Conservation (phyloP, 2,113 vertebrate species). For the Polypterus bichir region DNA sequence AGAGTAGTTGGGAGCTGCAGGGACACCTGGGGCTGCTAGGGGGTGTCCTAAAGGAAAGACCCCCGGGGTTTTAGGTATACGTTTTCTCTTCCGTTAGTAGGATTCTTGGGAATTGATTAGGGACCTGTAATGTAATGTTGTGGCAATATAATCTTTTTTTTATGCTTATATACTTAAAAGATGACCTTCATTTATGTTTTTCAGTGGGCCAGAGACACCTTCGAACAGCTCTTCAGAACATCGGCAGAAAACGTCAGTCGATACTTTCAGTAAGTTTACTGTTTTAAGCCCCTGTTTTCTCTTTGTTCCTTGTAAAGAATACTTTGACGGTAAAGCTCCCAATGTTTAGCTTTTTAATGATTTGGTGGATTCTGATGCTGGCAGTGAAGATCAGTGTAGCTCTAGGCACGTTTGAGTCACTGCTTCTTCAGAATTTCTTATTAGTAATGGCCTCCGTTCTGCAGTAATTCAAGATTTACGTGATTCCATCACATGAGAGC, state of each 20-base stretch:
- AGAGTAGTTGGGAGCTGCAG: background rate
- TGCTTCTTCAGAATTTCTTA: too few relatives aligned
- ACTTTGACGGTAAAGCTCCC: background rate
- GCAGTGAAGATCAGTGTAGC: too few relatives aligned
- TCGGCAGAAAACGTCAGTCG: constrained; percentile 47
- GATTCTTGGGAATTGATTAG: too few relatives aligned
- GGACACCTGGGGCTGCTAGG: background rate
- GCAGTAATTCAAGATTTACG: too few relatives aligned
- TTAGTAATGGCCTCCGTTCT: too few relatives aligned
- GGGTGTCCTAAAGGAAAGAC: background rate
- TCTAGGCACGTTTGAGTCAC: too few relatives aligned
- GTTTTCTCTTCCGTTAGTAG: background rate
- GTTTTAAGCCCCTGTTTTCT: background rate
- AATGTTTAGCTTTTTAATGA: too few relatives aligned
- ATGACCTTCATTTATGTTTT: background rate
- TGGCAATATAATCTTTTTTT: too few relatives aligned
- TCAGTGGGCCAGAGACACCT: constrained; percentile 61
- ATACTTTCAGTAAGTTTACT: constrained; percentile 37
- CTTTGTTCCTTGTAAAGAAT: background rate
- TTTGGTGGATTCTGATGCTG: too few relatives aligned
- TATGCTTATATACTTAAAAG: too few relatives aligned
- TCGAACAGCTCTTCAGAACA: constrained; percentile 55
- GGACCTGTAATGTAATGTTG: too few relatives aligned
- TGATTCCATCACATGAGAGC: too few relatives aligned
- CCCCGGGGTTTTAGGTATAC: background rate